Evolutionary conservation across 2,113 vertebrate species (phyloP).

Genomic region (Oreochromis aureus): DNA sequence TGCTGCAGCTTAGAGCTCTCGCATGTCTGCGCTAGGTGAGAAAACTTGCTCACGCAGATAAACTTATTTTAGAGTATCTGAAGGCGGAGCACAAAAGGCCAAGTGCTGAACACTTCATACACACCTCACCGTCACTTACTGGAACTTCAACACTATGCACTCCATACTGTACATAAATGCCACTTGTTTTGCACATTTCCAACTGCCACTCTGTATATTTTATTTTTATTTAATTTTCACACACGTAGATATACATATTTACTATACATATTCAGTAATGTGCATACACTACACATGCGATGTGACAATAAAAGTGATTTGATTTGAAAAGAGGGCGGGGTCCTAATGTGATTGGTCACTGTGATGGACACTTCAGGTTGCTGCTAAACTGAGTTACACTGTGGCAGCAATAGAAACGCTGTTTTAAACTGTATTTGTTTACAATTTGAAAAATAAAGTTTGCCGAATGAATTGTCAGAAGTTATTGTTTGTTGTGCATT

Average conservation of each 20-base stretch:
- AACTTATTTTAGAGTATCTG: neutral
- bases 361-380: neutral
- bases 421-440: neutral
- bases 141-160: neutral
- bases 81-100: neutral
- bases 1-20: neutral
- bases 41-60: neutral
- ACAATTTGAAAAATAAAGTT: neutral
- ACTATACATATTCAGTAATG: neutral
- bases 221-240: neutral
- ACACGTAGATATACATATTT: neutral
- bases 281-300: neutral
- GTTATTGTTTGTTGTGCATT: neutral
- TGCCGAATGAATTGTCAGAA: neutral
- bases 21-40: neutral
- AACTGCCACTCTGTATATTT: neutral
- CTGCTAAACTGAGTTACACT: neutral
- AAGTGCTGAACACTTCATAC: neutral
- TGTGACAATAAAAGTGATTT: neutral
- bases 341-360: neutral
- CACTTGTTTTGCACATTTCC: neutral
- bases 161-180: neutral
- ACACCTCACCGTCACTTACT: accelerated
- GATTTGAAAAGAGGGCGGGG: neutral
- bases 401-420: neutral